Base-by-base conservation (phyloP, 1,140 invertebrate species). In the Drosophila fuyamai region DNA sequence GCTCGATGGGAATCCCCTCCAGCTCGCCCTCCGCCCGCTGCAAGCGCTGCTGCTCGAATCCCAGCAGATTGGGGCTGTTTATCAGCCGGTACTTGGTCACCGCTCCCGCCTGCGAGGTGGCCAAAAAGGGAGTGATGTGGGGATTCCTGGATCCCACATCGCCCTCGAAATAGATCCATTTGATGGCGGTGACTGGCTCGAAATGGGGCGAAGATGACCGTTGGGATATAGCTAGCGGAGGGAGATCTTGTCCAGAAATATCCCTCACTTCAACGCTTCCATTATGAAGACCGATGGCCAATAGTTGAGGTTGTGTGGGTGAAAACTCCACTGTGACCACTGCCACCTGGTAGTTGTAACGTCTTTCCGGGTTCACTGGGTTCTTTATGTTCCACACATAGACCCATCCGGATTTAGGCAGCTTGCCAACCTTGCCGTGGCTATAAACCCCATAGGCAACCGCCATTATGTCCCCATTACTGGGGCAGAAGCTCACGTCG, bases 351-450 rank as follows among this genome's bases (percentile, higher is more conserved):
- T 97, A 97, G 8, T 92, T 65, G 82, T 95, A 97, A 0, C 94
- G 81, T 73, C 95, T 94, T 89, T 97, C 97, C 0, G 97, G 97
- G 79, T 96, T 95, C 9, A 95, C 95, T 0, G 97, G 97, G 92
- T 98, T 98, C 93, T 98, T 98, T 0, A 97, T 95, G 71, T 94
- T 95, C 96, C 96, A 98, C 68, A 97, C 93, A 48, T 96, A 94
- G 1, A 98, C 93, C 41, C 57, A 60, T 10, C 81, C 74, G 35
- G 16, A 59, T 0, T 72, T 50, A 0, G 72, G 48, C 14, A 47
- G 9, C 12, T 38, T 29, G 9, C 29, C 10, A 7, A 76, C 23
- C 50, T 70, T 62, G 8, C 50, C 71, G 29, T 71, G 78, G 5
- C 65, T 93, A 67, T 93, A 95, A 62, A 95, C 94, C 1, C 95